Percentiles rank a stretch among this genome's conserved stretches.
Evolutionary conservation across 1,140 invertebrate species (phyloP).

Genomic region (Helicoverpa zea): DNA sequence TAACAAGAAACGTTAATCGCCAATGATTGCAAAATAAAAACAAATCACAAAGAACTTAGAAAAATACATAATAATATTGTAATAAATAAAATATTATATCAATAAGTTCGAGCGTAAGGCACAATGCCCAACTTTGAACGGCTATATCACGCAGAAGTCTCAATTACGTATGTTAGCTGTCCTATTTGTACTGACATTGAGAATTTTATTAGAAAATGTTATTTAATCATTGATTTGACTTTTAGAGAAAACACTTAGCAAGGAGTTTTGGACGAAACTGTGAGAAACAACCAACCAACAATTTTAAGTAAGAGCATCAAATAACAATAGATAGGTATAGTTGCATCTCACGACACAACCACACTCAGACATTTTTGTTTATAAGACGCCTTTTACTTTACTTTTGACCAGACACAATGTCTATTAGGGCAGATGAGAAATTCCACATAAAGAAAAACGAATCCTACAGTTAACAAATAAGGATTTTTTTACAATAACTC

Average conservation of each 20-base stretch:
- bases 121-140: constrained; percentile 1
- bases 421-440: neutral
- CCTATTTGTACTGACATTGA: neutral
- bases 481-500: neutral
- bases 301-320: too few species aligned
- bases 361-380: too few species aligned
- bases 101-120: constrained; percentile 27
- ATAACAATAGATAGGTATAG: too few species aligned
- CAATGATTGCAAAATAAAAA: constrained; percentile 49
- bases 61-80: constrained; percentile 40
- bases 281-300: too few species aligned
- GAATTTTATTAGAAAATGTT: neutral
- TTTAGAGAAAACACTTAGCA: too few species aligned
- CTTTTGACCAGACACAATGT: neutral
- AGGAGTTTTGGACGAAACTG: too few species aligned
- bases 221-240: too few species aligned
- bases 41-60: constrained; percentile 43
- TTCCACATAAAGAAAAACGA: neutral
- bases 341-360: too few species aligned
- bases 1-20: constrained; percentile 45
- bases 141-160: constrained; percentile 7
- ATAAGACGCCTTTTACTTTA: neutral
- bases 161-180: constrained; percentile 9
- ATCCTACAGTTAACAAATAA: neutral
- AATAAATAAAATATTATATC: constrained; percentile 34